Evolutionary conservation across 2,888 invertebrate genomes (phyloP), one percentile per base, ranked within the genome.

Genomic region (Pachydiplax longipennis): DNA sequence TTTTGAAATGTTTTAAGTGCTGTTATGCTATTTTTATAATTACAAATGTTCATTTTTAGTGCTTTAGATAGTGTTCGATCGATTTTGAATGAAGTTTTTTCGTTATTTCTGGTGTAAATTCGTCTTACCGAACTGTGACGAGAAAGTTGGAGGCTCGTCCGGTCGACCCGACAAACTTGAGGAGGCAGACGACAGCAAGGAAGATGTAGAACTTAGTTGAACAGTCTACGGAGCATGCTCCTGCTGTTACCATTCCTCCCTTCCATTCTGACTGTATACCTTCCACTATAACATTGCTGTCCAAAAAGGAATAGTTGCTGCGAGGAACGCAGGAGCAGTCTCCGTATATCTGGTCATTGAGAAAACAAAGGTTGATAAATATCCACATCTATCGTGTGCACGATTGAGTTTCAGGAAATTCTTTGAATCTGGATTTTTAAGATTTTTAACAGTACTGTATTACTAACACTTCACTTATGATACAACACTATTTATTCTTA

Each of bases 121-220:
- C 18, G 91, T 91, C 90, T 92, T 93, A 95, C 95, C 95, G 94
- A 61, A 96, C 95, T 58, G 95, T 95, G 0, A 96, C 95, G 22
- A 96, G 93, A 92, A 96, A 95, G 92, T 95, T 96, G 15, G 96
- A 96, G 0, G 96, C 95, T 92, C 96, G 93, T 65, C 96, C 96
- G 22, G 95, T 95, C 2, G 96, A 95, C 1, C 95, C 95, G 91
- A 95, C 94, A 92, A 96, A 95, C 92, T 96, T 96, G 40, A 96
- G 93, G 18, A 95, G 92, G 92, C 95, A 95, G 31, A 95, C 94
- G 6, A 95, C 95, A 8, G 94, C 93, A 90, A 95, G 92, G 93
- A 95, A 95, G 65, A 95, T 93, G 92, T 95, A 95, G 92, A 95
- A 95, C 92, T 95, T 95, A 61, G 94, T 93, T 92, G 94, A 93